phyloP scores from a whole-genome alignment of 2,797 vertebrate genomes.

The Ciconia nigra region DNA sequence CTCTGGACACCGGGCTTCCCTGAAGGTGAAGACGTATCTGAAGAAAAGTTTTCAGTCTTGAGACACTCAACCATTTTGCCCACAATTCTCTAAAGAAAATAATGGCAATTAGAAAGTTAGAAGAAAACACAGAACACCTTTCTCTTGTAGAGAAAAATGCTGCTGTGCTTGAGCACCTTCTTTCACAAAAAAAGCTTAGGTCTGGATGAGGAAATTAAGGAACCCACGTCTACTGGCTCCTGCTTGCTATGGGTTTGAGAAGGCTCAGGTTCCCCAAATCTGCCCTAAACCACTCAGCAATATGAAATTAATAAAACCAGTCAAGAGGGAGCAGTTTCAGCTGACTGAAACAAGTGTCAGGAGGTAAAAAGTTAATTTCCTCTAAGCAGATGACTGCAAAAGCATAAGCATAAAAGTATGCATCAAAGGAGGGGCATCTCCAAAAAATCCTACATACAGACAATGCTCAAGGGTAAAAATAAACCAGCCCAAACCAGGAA shows the following conservation, averaged over 20 bases:
- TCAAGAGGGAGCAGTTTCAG: not conserved
- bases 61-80: not conserved
- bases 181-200: not conserved
- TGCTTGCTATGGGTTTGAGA: not conserved
- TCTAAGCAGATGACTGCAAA: not conserved
- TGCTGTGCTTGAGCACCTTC: not conserved
- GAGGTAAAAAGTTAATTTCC: not conserved
- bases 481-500: not conserved
- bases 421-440: not conserved
- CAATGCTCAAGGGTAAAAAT: not conserved
- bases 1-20: not conserved
- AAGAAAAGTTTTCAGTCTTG: not conserved
- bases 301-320: not conserved
- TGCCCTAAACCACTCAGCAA: not conserved
- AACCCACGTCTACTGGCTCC: not conserved
- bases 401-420: not conserved
- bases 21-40: not conserved
- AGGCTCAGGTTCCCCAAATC: not conserved
- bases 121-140: not conserved
- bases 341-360: not conserved
- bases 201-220: not conserved
- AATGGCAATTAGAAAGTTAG: not conserved
- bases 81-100: not conserved
- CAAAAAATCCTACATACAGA: not conserved
- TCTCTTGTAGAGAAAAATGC: not conserved